A percentile compares a stretch with the other conserved stretches of the same genome.
These are phyloP conservation scores for Neoaliturus tenellus DNA, from an alignment of 2,888 invertebrate species.

Conservation along the genomic window DNA sequence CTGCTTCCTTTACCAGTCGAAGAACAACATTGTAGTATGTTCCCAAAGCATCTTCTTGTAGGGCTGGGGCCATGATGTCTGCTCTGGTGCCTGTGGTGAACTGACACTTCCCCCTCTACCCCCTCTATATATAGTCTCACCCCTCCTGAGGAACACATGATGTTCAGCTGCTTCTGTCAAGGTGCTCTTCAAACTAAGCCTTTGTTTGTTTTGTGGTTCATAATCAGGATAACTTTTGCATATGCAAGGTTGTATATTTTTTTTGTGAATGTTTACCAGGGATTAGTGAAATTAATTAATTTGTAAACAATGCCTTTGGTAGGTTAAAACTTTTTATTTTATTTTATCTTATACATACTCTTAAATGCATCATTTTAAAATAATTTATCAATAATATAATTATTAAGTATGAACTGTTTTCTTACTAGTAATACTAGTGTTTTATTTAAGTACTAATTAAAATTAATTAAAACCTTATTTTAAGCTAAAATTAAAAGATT, in stretches of 20 bases:
- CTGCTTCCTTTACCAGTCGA: neutral
- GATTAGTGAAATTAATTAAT: neutral
- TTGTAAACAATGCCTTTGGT: neutral
- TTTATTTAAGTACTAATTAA: too few species aligned
- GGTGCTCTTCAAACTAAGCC: neutral
- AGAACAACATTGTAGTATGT: constrained; percentile 3
- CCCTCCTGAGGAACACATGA: neutral
- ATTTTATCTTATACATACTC: too few species aligned
- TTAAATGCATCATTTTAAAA: too few species aligned
- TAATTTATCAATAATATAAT: too few species aligned
- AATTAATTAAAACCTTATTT: too few species aligned
- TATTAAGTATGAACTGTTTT: too few species aligned
- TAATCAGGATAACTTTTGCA: neutral
- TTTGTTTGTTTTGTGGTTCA: neutral
- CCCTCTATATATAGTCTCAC: neutral
- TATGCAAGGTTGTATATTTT: neutral
- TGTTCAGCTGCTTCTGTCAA: neutral
- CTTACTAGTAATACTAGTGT: too few species aligned
- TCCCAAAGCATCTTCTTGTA: neutral
- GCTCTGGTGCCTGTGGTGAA: neutral
- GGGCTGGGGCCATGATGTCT: neutral
- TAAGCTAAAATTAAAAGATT: too few species aligned
- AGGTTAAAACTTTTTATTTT: neutral
- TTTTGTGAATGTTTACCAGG: neutral
- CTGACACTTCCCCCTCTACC: constrained; percentile 10